phyloP scores from a whole-genome alignment of 2,888 invertebrate genomes.

The Acleris literana region DNA sequence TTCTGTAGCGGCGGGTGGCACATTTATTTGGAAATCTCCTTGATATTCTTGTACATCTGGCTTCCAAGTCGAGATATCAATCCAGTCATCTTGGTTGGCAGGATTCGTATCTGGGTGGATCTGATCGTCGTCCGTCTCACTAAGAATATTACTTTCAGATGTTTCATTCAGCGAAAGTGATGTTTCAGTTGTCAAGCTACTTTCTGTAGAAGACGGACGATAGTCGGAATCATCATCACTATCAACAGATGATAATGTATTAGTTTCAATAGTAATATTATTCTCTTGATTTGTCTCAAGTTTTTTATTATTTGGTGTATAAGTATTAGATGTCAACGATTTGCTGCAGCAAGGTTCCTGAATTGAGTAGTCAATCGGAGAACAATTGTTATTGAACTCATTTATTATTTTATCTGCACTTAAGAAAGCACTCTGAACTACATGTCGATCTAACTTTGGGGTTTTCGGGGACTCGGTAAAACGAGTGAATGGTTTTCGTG shows the following conservation, averaged over 20 bases:
- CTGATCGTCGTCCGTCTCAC: background rate
- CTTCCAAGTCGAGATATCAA: background rate
- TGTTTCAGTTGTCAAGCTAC: conserved; percentile 4
- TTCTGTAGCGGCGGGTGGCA: background rate
- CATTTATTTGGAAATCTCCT: conserved; percentile 11
- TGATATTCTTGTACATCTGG: background rate
- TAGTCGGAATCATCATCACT: background rate
- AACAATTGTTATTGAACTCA: conserved; percentile 9
- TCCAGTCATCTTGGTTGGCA: background rate
- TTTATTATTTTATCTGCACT: conserved; percentile 6
- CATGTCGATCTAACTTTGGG: conserved; percentile 1
- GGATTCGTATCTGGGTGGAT: background rate
- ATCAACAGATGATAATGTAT: background rate
- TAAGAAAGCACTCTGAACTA: conserved; percentile 1
- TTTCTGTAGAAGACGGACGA: conserved; percentile 6
- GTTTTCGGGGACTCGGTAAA: background rate
- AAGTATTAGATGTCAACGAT: conserved; percentile 2
- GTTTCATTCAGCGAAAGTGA: conserved; percentile 1
- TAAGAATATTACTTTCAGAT: background rate
- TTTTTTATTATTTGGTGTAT: background rate
- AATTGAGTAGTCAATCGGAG: conserved; percentile 10
- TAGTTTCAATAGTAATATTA: conserved; percentile 1
- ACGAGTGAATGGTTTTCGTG: too few relatives aligned
- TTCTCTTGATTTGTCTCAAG: conserved; percentile 1
- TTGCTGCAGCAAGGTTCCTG: conserved; percentile 6